Conservation (phyloP, 2,797 vertebrate genomes). For the Neosalanx taihuensis region DNA sequence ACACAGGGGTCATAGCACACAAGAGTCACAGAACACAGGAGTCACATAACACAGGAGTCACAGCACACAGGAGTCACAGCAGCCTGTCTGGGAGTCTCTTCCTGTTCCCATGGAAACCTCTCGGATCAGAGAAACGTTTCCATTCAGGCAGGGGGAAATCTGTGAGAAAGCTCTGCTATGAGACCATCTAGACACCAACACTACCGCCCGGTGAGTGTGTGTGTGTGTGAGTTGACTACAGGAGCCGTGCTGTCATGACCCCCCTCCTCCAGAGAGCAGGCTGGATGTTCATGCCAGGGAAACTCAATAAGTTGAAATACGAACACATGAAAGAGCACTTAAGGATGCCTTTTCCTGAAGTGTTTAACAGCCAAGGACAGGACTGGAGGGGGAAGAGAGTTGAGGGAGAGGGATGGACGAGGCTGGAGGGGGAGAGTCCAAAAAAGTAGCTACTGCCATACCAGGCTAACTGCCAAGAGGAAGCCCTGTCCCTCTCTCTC, state of each 20-base stretch:
- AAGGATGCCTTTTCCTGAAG: conserved; percentile 27
- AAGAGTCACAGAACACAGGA: neutral
- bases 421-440: neutral
- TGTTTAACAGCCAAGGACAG: conserved; percentile 33
- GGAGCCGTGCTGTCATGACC: conserved; percentile 24
- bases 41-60: too few species aligned
- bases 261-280: neutral
- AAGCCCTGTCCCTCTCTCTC: conserved; percentile 15
- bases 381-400: neutral
- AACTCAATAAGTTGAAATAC: conserved; percentile 19
- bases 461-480: conserved; percentile 38
- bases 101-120: conserved; percentile 38
- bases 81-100: conserved; percentile 4
- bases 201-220: conserved; percentile 41
- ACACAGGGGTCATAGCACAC: too few species aligned
- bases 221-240: conserved; percentile 33
- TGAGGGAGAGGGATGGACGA: neutral
- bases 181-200: conserved; percentile 29
- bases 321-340: conserved; percentile 22
- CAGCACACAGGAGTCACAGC: too few species aligned
- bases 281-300: conserved; percentile 30
- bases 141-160: neutral
- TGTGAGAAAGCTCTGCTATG: conserved; percentile 21
- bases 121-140: conserved; percentile 48
- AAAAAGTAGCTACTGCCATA: too few species aligned